Conservation (phyloP, 2,797 vertebrate species). For the Vultur gryphus region DNA sequence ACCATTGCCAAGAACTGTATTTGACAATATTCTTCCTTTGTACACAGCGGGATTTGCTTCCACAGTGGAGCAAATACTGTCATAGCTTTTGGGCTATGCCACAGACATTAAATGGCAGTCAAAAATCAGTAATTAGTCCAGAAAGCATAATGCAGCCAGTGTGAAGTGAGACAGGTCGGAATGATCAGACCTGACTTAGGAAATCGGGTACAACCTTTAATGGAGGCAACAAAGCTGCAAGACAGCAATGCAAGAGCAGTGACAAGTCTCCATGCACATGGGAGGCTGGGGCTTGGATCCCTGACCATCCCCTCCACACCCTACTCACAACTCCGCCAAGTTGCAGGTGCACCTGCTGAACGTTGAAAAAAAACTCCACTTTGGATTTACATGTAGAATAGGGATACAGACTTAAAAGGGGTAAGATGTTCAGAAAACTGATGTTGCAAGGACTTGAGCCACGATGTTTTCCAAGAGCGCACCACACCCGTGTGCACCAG, state of each 20-base stretch:
- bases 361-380: accelerated
- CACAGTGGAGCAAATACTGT: not conserved
- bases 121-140: not conserved
- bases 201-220: not conserved
- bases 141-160: not conserved
- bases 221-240: too few species aligned
- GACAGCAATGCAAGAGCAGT: not conserved
- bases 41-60: not conserved
- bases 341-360: not conserved
- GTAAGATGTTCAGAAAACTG: not conserved
- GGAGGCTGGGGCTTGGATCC: not conserved
- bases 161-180: not conserved
- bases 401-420: not conserved
- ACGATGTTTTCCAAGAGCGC: accelerated
- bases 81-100: not conserved
- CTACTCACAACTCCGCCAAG: not conserved
- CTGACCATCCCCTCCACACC: accelerated
- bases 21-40: not conserved
- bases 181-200: not conserved
- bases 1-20: not conserved
- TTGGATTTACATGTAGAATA: not conserved
- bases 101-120: not conserved
- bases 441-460: not conserved
- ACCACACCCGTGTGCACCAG: accelerated
- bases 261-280: accelerated